Percentiles rank a stretch among this genome's conserved stretches.
phyloP scores from a whole-genome alignment of 35 echinoderm and acorn worm species.

The Stichopus chloronotus region DNA sequence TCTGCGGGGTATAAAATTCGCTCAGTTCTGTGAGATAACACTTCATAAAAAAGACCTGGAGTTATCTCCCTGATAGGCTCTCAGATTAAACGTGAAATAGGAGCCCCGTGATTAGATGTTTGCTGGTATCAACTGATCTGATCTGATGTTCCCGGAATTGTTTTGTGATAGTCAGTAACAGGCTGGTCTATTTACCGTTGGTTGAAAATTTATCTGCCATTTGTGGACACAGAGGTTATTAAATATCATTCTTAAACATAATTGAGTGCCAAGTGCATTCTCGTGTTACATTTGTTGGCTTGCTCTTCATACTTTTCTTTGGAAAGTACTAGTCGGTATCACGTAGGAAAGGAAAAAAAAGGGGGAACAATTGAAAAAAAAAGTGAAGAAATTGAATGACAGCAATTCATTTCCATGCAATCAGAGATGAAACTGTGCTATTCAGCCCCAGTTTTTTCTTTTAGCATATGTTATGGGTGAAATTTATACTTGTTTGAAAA shows the following conservation, averaged over 20 bases:
- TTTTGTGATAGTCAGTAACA: conserved; percentile 24
- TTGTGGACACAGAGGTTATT: conserved; percentile 40
- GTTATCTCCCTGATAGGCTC: not conserved
- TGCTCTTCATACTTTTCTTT: not conserved
- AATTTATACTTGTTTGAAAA: not conserved
- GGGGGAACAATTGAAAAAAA: not conserved
- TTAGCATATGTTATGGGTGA: not conserved
- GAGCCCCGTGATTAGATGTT: not conserved
- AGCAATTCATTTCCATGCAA: not conserved
- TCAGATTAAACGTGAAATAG: not conserved
- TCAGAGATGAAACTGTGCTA: not conserved
- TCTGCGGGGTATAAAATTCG: not conserved
- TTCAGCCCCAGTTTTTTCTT: not conserved
- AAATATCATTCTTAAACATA: conserved; percentile 50
- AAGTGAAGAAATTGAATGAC: too few species aligned
- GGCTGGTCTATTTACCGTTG: conserved; percentile 14
- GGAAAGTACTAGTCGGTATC: conserved; percentile 13
- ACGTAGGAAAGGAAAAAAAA: not conserved
- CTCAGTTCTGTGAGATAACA: not conserved
- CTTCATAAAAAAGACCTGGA: not conserved
- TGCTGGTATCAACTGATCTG: conserved; percentile 20
- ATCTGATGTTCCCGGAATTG: not conserved
- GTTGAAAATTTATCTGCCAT: not conserved
- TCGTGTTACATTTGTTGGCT: conserved; percentile 10
- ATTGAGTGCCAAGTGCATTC: conserved; percentile 32